phyloP scores from a whole-genome alignment of 2,888 invertebrate species.

The Pediacus dermestoides region DNA sequence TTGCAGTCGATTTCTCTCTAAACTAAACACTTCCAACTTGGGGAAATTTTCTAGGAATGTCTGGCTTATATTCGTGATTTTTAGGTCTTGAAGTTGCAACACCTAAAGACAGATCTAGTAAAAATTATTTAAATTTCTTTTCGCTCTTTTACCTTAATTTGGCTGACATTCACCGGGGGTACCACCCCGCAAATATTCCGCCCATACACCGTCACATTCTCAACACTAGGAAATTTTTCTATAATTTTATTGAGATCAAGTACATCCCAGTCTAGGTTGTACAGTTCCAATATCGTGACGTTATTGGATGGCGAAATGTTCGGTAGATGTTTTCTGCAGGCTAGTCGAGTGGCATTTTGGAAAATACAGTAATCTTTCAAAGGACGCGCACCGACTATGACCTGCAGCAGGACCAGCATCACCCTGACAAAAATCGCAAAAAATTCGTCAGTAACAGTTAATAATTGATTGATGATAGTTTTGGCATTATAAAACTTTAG shows the following conservation, averaged over 20 bases:
- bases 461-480: no score
- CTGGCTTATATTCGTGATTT: slow-evolving; percentile 27
- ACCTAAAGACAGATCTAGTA: slow-evolving; percentile 25
- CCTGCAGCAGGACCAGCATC: no score
- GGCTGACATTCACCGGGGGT: slow-evolving; percentile 20
- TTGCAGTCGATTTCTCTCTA: slow-evolving; percentile 29
- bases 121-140: neutral
- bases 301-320: slow-evolving; percentile 10
- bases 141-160: slow-evolving; percentile 21
- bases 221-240: slow-evolving; percentile 25
- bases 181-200: slow-evolving; percentile 24
- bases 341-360: neutral
- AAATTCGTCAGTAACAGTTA: no score
- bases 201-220: slow-evolving; percentile 26
- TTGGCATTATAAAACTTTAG: no score
- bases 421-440: no score
- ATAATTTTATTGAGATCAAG: slow-evolving; percentile 25
- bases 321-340: slow-evolving; percentile 13
- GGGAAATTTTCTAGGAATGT: slow-evolving; percentile 29
- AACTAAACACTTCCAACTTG: slow-evolving; percentile 27
- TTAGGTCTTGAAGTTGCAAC: slow-evolving; percentile 26
- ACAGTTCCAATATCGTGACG: slow-evolving; percentile 10
- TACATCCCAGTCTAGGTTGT: slow-evolving; percentile 14
- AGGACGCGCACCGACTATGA: no score
- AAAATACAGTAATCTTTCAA: neutral